Evolutionary conservation across 53 echinoderm and acorn worm genomes (phyloP), one percentile per base, ranked within the genome.

Genomic region (Temnopleurus reevesii): DNA sequence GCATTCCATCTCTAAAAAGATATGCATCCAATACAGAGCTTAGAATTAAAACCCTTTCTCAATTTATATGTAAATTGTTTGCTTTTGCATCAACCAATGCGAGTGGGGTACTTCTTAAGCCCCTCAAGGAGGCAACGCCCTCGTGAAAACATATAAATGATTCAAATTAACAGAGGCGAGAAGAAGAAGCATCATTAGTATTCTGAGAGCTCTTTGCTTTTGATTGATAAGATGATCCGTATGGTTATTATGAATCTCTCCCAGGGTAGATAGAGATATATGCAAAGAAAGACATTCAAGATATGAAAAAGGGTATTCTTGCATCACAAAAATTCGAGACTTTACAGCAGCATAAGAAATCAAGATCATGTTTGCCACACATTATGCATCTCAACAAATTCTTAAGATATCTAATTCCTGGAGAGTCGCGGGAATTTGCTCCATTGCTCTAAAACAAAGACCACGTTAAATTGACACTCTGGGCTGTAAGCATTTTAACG

Each of bases 11-110:
- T 0, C 7, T 3, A 58, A 5, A 5, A 71, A 41, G 41, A 63
- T 33, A 13, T 30, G 63, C 63, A 63, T 63, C 31, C 29, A 33
- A 33, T 2, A 18, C 34, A 33, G 12, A 33, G 63, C 63, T 63
- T 63, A 63, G 33, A 13, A 63, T 31, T 63, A 2, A 12, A 63
- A 63, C 33, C 63, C 63, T 63, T 58, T 63, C 63, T 63, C 63
- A 63, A 63, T 63, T 25, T 63, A 63, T 29, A 63, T 63, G 63
- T 63, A 63, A 63, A 63, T 63, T 63, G 33, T 63, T 61, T 31
- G 2, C 5, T 63, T 31, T 31, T 63, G 31, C 63, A 33, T 31
- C 33, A 30, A 31, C 31, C 63, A 18, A 63, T 15, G 26, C 2
- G 15, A 63, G 15, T 0, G 15, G 29, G 2, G 33, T 63, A 33